Percentiles rank a stretch among this genome's conserved stretches.
Conservation (phyloP, 2,888 invertebrate species). For the Empis stercorea region DNA sequence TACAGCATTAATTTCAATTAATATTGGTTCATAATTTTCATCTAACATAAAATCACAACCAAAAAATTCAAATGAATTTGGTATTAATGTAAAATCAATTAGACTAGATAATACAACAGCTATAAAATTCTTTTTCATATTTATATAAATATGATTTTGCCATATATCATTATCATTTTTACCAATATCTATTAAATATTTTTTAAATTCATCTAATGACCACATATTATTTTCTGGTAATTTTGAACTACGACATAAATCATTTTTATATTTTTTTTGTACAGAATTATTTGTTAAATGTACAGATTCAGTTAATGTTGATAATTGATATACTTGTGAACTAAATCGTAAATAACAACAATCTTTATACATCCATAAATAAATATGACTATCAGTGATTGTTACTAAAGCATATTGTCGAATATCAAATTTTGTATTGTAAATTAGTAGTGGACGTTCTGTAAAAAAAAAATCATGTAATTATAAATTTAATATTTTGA, state of each 20-base stretch:
- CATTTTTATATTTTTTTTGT: conserved; percentile 54
- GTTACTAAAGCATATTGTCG: conserved; percentile 74
- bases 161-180: conserved; percentile 39
- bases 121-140: conserved; percentile 70
- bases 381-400: conserved; percentile 56
- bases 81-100: conserved; percentile 51
- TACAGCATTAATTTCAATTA: conserved; percentile 86
- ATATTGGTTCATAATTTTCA: conserved; percentile 71
- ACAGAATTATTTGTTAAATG: conserved; percentile 82
- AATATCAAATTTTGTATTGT: conserved; percentile 83
- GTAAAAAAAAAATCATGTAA: no score
- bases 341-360: conserved; percentile 72
- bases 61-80: conserved; percentile 76
- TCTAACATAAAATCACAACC: conserved; percentile 88
- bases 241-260: conserved; percentile 39
- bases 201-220: conserved; percentile 58
- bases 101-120: conserved; percentile 66
- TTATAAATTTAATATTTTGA: no score
- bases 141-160: conserved; percentile 65
- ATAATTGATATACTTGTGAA: conserved; percentile 64
- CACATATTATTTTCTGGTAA: conserved; percentile 76
- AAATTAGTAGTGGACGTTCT: conserved; percentile 70
- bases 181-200: conserved; percentile 41
- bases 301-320: conserved; percentile 69
- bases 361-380: conserved; percentile 77